These are phyloP conservation scores for Monomorium pharaonis DNA, from an alignment of 1,140 invertebrate species.

Conservation along the genomic window DNA sequence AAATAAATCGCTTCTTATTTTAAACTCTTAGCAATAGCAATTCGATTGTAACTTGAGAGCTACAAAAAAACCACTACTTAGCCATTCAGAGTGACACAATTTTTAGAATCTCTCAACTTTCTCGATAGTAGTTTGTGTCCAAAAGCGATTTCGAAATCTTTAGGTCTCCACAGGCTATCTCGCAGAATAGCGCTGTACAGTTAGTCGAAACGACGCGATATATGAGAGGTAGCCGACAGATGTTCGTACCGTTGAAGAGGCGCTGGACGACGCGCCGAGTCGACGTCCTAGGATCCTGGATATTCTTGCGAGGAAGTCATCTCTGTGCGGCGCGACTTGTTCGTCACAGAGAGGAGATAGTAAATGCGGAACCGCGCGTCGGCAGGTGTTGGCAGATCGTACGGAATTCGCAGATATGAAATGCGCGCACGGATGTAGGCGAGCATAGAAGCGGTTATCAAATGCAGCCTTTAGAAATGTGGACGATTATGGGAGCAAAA, in stretches of 20 bases:
- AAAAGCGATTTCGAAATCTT: conserved; percentile 10
- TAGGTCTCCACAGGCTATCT: background rate
- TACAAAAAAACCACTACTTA: background rate
- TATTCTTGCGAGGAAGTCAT: conserved; percentile 34
- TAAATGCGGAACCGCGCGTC: background rate
- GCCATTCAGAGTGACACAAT: background rate
- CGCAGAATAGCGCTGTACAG: conserved; percentile 40
- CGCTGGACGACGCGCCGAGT: conserved; percentile 20
- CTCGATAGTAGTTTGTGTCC: background rate
- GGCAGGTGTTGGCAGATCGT: conserved; percentile 38
- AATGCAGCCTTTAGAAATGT: conserved; percentile 34
- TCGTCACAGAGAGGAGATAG: conserved; percentile 18
- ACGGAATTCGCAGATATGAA: conserved; percentile 25
- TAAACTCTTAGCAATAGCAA: background rate
- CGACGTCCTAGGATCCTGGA: conserved; percentile 2
- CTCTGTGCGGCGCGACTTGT: background rate
- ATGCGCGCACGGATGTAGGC: background rate
- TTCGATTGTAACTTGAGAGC: background rate
- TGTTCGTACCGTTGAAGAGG: conserved; percentile 52
- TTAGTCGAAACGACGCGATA: conserved; percentile 42
- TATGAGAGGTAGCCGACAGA: conserved; percentile 34
- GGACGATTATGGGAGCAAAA: background rate
- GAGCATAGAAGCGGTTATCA: conserved; percentile 7
- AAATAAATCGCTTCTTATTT: background rate
- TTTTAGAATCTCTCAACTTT: background rate